Conservation (phyloP, 2,113 vertebrate genomes). For the Microtus pennsylvanicus region DNA sequence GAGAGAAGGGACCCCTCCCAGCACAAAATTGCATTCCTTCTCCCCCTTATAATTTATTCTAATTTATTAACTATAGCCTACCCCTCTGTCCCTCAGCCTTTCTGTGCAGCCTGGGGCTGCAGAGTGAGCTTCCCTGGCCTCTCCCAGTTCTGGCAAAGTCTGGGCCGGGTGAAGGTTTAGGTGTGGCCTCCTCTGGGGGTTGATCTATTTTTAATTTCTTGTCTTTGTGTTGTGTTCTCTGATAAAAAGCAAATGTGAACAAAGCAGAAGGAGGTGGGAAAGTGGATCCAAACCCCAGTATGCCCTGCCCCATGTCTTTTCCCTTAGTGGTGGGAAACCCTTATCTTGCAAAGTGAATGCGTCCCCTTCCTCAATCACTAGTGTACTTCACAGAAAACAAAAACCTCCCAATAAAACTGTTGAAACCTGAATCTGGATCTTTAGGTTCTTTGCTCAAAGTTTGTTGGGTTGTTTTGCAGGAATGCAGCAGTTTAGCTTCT, state of each 20-base stretch:
- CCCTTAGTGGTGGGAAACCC: conserved; percentile 74
- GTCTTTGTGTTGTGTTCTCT: conserved; percentile 61
- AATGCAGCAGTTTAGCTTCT: neutral
- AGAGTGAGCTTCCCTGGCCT: neutral
- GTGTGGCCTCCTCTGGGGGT: conserved; percentile 20
- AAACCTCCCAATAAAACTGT: conserved; percentile 79
- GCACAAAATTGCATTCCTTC: conserved; percentile 73
- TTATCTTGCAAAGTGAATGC: conserved; percentile 78
- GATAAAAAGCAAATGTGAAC: conserved; percentile 50
- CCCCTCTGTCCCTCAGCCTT: neutral
- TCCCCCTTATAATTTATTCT: conserved; percentile 79
- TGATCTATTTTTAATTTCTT: conserved; percentile 60
- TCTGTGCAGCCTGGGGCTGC: conserved; percentile 2
- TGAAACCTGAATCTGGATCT: conserved; percentile 60
- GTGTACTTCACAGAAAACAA: conserved; percentile 76
- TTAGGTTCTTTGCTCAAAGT: neutral
- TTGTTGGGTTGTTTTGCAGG: neutral
- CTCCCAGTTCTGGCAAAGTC: neutral
- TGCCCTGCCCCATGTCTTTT: conserved; percentile 41
- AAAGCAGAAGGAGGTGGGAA: conserved; percentile 72
- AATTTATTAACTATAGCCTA: conserved; percentile 78
- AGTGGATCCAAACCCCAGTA: conserved; percentile 55
- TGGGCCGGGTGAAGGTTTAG: conserved; percentile 15
- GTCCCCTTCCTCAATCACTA: conserved; percentile 69
- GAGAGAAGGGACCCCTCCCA: conserved; percentile 78